phyloP scores from a whole-genome alignment of 2,888 invertebrate species.

The Meloe dianella region DNA sequence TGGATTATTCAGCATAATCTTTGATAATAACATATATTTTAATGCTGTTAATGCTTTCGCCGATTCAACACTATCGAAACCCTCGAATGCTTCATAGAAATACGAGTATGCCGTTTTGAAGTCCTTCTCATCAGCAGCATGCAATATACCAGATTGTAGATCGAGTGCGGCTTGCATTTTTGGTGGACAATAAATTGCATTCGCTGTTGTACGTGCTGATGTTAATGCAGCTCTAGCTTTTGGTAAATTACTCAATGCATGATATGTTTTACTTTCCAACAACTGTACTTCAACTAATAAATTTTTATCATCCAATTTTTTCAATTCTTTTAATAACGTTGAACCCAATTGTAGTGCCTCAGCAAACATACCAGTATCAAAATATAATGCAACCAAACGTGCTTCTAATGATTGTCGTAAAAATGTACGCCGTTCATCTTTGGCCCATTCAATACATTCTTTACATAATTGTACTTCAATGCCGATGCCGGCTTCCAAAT shows the following conservation, averaged over 20 bases:
- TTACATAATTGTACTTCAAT: constrained; percentile 92
- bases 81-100: constrained; percentile 99
- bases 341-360: constrained; percentile 87
- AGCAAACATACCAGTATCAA: constrained; percentile 87
- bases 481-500: constrained; percentile 95
- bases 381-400: constrained; percentile 92
- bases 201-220: constrained; percentile 98
- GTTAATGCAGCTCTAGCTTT: constrained; percentile 96
- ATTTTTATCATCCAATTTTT: constrained; percentile 99
- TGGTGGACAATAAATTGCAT: constrained; percentile 98
- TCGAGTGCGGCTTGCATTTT: constrained; percentile 98
- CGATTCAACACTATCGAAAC: constrained; percentile 94
- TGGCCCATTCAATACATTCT: constrained; percentile 99
- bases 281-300: constrained; percentile 97
- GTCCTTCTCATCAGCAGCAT: constrained; percentile 99
- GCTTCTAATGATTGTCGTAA: constrained; percentile 95
- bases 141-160: constrained; percentile 95
- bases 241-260: constrained; percentile 95
- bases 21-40: constrained; percentile 98
- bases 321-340: constrained; percentile 89
- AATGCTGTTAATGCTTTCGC: constrained; percentile 92
- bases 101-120: constrained; percentile 99
- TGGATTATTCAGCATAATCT: constrained; percentile 97
- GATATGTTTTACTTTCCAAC: constrained; percentile 97
- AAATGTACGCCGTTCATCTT: constrained; percentile 96